Percentiles rank a stretch among this genome's conserved stretches.
These are phyloP conservation scores for Passer montanus DNA, from an alignment of 2,113 vertebrate genomes.

Conservation along the genomic window DNA sequence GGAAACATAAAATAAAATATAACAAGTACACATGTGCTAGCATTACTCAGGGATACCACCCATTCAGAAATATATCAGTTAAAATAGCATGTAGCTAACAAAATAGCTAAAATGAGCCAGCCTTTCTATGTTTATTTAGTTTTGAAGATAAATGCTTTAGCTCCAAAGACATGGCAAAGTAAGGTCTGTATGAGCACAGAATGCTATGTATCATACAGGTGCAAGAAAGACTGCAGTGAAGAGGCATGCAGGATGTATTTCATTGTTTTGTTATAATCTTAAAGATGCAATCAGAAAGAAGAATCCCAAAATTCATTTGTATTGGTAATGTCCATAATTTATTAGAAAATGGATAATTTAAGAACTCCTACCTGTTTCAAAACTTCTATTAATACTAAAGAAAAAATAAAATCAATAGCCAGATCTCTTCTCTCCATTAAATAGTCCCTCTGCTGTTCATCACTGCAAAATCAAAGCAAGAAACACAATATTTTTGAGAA, in stretches of 20 bases:
- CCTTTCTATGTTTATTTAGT: neutral
- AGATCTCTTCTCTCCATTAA: slow-evolving; percentile 96
- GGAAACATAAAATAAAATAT: slow-evolving; percentile 49
- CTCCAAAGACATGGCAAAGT: neutral
- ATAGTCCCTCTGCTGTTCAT: slow-evolving; percentile 98
- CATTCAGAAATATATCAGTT: neutral
- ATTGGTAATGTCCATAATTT: neutral
- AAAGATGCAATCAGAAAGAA: neutral
- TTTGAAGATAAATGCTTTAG: neutral
- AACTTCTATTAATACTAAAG: slow-evolving; percentile 97
- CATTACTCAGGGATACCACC: neutral
- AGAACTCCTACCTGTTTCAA: slow-evolving; percentile 90
- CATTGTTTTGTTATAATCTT: neutral
- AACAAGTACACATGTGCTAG: neutral
- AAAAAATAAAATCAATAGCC: slow-evolving; percentile 99
- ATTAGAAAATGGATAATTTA: neutral
- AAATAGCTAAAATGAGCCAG: neutral
- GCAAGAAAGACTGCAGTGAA: neutral
- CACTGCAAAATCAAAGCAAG: slow-evolving; percentile 79
- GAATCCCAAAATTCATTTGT: neutral
- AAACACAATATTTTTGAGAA: slow-evolving; percentile 19
- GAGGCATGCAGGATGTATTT: neutral
- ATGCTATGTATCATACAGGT: neutral
- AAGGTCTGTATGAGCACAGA: neutral
- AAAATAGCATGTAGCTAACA: neutral